These are phyloP conservation scores for Hippocampus barbouri DNA, from an alignment of 2,113 vertebrate species.

Conservation along the genomic window DNA sequence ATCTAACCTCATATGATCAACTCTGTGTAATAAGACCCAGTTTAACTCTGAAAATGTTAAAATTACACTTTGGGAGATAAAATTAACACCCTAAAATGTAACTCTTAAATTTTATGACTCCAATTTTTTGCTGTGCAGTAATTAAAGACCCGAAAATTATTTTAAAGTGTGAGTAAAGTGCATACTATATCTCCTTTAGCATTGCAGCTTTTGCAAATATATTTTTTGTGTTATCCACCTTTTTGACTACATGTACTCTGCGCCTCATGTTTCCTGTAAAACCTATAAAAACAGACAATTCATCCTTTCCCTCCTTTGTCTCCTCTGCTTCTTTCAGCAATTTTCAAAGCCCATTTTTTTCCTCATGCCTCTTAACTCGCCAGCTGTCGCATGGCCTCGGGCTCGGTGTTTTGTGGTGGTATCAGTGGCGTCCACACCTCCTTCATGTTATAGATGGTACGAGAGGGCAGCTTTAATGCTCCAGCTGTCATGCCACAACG, in stretches of 20 bases:
- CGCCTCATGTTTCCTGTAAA: not conserved
- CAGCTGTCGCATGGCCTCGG: constrained; percentile 66
- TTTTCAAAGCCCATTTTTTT: constrained; percentile 49
- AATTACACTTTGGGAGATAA: no score
- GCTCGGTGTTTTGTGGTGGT: constrained; percentile 64
- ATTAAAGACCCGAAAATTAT: no score
- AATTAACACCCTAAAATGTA: no score
- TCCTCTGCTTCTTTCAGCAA: constrained; percentile 34
- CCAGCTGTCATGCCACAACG: constrained; percentile 60
- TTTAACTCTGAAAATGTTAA: no score
- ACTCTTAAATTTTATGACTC: no score
- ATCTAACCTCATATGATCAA: no score
- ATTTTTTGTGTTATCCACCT: not conserved
- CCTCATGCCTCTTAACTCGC: constrained; percentile 49
- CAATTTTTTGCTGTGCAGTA: not conserved
- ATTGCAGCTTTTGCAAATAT: not conserved
- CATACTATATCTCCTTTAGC: no score
- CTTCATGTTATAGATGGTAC: constrained; percentile 62
- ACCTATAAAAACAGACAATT: not conserved
- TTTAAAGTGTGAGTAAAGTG: no score
- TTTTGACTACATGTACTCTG: not conserved
- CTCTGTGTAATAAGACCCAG: no score
- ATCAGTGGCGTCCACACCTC: constrained; percentile 54
- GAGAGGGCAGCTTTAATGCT: constrained; percentile 61
- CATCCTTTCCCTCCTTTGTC: constrained; percentile 44